Percentiles rank a stretch among this genome's conserved stretches.
phyloP scores from a whole-genome alignment of 1,140 invertebrate species.

The Drosophila repletoides region DNA sequence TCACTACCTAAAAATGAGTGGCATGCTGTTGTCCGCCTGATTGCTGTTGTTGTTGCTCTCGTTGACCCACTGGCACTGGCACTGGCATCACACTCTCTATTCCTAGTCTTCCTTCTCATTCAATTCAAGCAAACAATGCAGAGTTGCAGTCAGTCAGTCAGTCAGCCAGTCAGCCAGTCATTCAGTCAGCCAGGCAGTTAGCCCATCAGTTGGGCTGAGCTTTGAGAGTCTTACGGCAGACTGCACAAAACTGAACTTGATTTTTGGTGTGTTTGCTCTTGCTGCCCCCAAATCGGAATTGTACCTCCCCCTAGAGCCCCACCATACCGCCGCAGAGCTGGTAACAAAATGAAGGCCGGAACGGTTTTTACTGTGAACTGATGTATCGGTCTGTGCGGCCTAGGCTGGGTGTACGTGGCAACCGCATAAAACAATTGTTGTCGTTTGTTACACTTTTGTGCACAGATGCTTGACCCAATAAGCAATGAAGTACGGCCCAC shows the following conservation, averaged over 20 bases:
- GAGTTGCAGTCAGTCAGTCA: constrained; percentile 3
- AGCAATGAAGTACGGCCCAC: constrained; percentile 40
- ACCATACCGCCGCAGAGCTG: background rate
- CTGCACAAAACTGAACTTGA: constrained; percentile 65
- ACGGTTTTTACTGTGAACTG: background rate
- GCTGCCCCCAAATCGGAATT: background rate
- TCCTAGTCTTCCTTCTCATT: constrained; percentile 16
- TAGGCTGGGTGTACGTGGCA: background rate
- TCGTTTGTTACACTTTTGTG: constrained; percentile 57
- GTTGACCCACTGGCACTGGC: constrained; percentile 6
- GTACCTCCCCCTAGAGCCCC: background rate
- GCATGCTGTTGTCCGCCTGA: constrained; percentile 27
- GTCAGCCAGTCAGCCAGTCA: too few species aligned
- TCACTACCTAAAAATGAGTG: constrained; percentile 54
- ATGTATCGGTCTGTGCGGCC: background rate
- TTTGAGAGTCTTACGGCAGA: constrained; percentile 49
- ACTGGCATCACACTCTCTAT: background rate
- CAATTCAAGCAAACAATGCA: constrained; percentile 36
- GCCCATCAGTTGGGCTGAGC: background rate
- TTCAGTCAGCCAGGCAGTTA: too few species aligned
- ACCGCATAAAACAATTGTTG: constrained; percentile 64
- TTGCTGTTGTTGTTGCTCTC: too few species aligned
- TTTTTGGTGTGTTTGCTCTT: constrained; percentile 28
- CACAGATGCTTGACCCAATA: constrained; percentile 62
- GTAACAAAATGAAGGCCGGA: constrained; percentile 20